Evolutionary conservation across 1,140 invertebrate genomes (phyloP), one percentile per base, ranked within the genome.

Genomic region (Drepana arcuata): DNA sequence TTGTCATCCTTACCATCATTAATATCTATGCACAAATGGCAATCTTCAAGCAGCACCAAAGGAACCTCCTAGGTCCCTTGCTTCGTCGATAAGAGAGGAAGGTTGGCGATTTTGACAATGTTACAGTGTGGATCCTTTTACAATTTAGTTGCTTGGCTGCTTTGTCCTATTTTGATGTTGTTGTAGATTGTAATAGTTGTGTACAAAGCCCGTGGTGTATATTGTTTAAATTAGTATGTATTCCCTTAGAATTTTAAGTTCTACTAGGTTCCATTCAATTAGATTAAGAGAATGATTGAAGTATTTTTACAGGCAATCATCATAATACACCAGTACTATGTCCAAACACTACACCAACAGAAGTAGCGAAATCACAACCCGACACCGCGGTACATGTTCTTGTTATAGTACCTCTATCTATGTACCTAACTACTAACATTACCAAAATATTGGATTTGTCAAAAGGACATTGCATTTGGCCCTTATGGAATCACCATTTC

Each of bases 331-430:
- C 62, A 59, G 56, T 48, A 40, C 57, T 62, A 47, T 40, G 43
- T 59, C 41, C 41, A 53, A 61, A 48, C 41, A 78, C 67, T 46
- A 61, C 63, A 38, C 48, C 63, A 48, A 47, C 48, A 31, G 68
- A 64, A 48, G 56, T 60, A 42, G 44, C 44, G 16, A 58, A 50
- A 32, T 49, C 51, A 64, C 57, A 54, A 56, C 48, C 62, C 38
- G 57, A 69, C 60, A 75, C 61, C 50, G 55, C 66, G 70, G 70
- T 77, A 77, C 56, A 58, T 48, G n/a, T n/a, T n/a, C n/a, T n/a
- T n/a, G n/a, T n/a, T 30, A 21, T 41, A 10, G 10, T 21, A 21
- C 18, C 18, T 21, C 4, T 21, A 10, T 26, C n/a, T 6, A 26
- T 26, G 24, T 26, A 4, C n/a, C 6, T 26, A 6, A 26, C 24